Base-by-base conservation (phyloP, 1,140 invertebrate genomes). In the Penaeus chinensis region DNA sequence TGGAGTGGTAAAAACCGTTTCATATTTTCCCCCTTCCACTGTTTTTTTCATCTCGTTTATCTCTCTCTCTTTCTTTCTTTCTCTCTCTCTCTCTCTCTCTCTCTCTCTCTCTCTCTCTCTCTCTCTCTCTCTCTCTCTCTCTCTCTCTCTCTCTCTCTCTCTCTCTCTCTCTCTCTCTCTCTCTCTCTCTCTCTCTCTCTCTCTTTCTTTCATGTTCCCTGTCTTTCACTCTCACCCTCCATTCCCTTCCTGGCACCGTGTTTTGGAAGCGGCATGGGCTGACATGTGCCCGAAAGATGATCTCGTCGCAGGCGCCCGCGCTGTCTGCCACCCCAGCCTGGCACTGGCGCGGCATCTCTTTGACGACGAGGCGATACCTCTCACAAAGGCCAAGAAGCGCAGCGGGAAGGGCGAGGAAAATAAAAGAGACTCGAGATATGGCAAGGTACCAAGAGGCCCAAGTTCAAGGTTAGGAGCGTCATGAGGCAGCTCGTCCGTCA, bases 31-130 rank as follows among this genome's bases (percentile, higher is more conserved):
- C 42, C 60, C n/a, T 42, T 27, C 10, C 63, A 20, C 22, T 10
- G 10, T 7, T 42, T 22, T 42, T 22, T 22, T 37, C 24, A 3
- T 20, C n/a, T 18, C 19, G 13, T 82, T 24, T 69, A 61, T 42
- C 20, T 37, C 65, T 69, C 11, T 83, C 81, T 69, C 63, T 83
- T 63, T 47, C 81, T 69, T 63, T 69, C 81, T 69, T 63, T 69
- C 81, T 69, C 81, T 83, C 82, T 71, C 63, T 83, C 81, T 69
- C 63, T 83, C 81, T 47, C 81, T 69, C 81, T 69, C 81, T 69
- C 81, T 69, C 81, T 69, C 81, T 83, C 82, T 71, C 63, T 83
- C 82, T 71, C 82, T 47, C 82, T 65, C 60, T 65, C 81, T 82
- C 81, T 65, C 63, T 65, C 81, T 65, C 81, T 65, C 63, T 63